Percentiles rank a stretch among this genome's conserved stretches.
Conservation (phyloP, 2,888 invertebrate species). For the Drosophila greeni region DNA sequence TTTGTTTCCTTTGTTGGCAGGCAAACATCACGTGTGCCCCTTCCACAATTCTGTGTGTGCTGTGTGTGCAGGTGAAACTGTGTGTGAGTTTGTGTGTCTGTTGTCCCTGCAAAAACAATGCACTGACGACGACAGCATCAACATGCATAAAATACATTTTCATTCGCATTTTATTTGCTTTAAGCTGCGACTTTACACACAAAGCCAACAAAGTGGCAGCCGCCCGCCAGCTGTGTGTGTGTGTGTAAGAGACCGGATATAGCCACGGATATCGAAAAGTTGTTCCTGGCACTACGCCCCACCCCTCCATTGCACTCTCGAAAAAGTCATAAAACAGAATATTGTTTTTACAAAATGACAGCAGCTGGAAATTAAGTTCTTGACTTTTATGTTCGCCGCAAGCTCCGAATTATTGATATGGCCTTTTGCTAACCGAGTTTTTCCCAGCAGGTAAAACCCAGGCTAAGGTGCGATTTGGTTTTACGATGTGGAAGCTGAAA, state of each 20-base stretch:
- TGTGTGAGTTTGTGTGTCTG: slow-evolving; percentile 30
- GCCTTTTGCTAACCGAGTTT: slow-evolving; percentile 30
- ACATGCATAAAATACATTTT: slow-evolving; percentile 70
- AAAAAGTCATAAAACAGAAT: slow-evolving; percentile 66
- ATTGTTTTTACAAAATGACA: slow-evolving; percentile 66
- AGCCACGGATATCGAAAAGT: slow-evolving; percentile 70
- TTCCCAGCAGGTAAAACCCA: neutral
- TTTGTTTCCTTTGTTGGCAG: slow-evolving; percentile 49
- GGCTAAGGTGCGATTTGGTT: slow-evolving; percentile 12
- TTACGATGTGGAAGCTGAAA: slow-evolving; percentile 26
- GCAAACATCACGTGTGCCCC: slow-evolving; percentile 59
- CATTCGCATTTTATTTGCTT: slow-evolving; percentile 72
- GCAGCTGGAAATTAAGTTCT: slow-evolving; percentile 73
- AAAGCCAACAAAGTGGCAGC: slow-evolving; percentile 69
- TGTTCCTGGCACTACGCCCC: slow-evolving; percentile 45
- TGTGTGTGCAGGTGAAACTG: slow-evolving; percentile 38
- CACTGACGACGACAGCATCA: slow-evolving; percentile 49
- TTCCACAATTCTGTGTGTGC: slow-evolving; percentile 6
- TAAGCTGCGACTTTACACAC: slow-evolving; percentile 70
- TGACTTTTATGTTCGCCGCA: slow-evolving; percentile 70
- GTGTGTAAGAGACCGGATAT: slow-evolving; percentile 62
- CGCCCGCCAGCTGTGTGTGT: slow-evolving; percentile 30
- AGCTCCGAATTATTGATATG: slow-evolving; percentile 70
- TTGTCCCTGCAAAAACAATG: slow-evolving; percentile 68
- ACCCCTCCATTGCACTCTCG: slow-evolving; percentile 1